Evolutionary conservation across 2,888 invertebrate genomes (phyloP).

Genomic region (Dione vanillae): DNA sequence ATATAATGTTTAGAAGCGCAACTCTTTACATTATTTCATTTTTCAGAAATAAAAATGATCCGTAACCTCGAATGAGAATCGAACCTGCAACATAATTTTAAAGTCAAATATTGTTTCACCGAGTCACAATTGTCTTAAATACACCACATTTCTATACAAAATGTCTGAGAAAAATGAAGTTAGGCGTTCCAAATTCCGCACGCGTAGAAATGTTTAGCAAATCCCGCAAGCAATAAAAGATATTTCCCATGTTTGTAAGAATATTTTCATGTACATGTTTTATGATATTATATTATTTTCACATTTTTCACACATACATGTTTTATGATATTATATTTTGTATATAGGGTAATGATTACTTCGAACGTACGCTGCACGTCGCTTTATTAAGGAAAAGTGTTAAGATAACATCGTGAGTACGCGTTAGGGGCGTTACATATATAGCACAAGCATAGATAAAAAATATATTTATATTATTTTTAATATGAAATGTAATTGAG

Average conservation of each 20-base stretch:
- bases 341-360: constrained; percentile 16
- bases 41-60: too few species aligned
- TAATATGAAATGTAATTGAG: not conserved
- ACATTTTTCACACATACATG: not conserved
- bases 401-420: constrained; percentile 8
- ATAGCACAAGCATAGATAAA: not conserved
- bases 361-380: not conserved
- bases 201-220: constrained; percentile 24
- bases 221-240: constrained; percentile 39
- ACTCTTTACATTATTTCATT: too few species aligned
- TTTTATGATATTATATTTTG: constrained; percentile 11
- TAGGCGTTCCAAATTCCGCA: constrained; percentile 21
- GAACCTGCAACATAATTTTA: not conserved
- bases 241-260: constrained; percentile 28
- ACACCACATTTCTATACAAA: not conserved
- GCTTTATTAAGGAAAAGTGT: constrained; percentile 19
- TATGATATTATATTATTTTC: constrained; percentile 16
- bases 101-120: too few species aligned
- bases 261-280: constrained; percentile 15
- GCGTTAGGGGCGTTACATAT: not conserved
- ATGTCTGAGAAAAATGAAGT: constrained; percentile 8
- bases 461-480: not conserved
- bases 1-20: too few species aligned
- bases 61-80: not conserved
- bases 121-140: not conserved